phyloP scores from a whole-genome alignment of 2,113 vertebrate species.

The Aythya baeri region DNA sequence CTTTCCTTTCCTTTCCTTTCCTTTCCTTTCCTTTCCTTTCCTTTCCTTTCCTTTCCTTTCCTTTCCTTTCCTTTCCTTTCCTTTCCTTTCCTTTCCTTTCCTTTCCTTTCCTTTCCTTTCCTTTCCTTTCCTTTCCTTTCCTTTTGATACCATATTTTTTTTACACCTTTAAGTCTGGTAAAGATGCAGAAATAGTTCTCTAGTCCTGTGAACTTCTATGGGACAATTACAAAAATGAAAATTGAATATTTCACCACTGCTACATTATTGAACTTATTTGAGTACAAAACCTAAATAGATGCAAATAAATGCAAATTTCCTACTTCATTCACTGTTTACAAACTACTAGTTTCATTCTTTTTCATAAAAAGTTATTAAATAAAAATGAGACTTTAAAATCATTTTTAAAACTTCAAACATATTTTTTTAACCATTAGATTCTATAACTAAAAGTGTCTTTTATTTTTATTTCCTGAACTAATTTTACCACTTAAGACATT shows the following conservation, averaged over 20 bases:
- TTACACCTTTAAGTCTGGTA: not conserved
- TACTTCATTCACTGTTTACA: not conserved
- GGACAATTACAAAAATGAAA: not conserved
- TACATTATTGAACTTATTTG: not conserved
- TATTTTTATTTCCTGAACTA: not conserved
- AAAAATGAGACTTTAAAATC: not conserved
- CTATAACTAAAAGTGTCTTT: not conserved
- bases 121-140: too few species aligned
- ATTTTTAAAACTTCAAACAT: not conserved
- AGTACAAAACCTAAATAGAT: not conserved
- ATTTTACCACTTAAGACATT: not conserved
- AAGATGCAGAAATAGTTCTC: not conserved
- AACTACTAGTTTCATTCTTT: not conserved
- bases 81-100: too few species aligned
- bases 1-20: too few species aligned
- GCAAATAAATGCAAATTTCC: not conserved
- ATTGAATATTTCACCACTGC: not conserved
- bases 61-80: too few species aligned
- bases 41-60: too few species aligned
- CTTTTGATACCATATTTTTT: too few species aligned
- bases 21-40: too few species aligned
- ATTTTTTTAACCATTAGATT: not conserved
- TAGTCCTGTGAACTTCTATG: not conserved
- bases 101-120: too few species aligned
- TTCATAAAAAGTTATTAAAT: not conserved